Base-by-base conservation (phyloP, 2,888 invertebrate genomes). In the Agonopterix alstromeriana region DNA sequence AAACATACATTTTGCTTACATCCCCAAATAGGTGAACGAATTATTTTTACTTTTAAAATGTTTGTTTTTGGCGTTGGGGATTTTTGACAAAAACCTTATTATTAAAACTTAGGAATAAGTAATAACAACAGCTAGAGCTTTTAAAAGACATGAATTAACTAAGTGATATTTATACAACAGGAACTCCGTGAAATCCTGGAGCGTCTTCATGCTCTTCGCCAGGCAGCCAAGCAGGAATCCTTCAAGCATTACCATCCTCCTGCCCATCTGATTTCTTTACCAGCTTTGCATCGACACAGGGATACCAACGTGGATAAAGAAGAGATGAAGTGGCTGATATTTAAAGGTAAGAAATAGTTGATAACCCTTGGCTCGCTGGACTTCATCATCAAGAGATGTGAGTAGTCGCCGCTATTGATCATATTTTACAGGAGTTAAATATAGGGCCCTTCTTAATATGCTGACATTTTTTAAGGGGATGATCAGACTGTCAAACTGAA, bases 281-380 rank as follows among this genome's bases (percentile, higher is more conserved):
- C 83, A 1, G 80, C 72, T 0, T 64, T 82, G 7, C 85, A 90
- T 49, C 60, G 89, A 1, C 84, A 88, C 47, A 68, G 90, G 42
- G 87, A 90, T 49, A 75, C 89, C 1, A 89, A 89, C 44, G 82
- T 90, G 0, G 87, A 90, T 53, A 73, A 69, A 43, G 80, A 90
- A 49, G 88, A 90, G 51, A 77, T 86, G 38, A 73, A 82, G 50
- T 91, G 86, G 70, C 70, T 91, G 0, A 88, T 85, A 11, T 90
- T 91, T 54, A 82, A 82, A 76, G 86, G 89, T 88, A 42, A 10
- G 12, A n/a, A n/a, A 10, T 5, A 2, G 9, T 9, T 46, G 49
- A 35, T 5, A 27, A 0, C 14, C n/a, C 43, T 27, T 43, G 7
- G 9, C 14, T 43, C 11, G 1, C 11, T n/a, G 41, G 10, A 8